Evolutionary conservation across 2,797 vertebrate species (phyloP), one percentile per base, ranked within the genome.

Genomic region (Todus mexicanus): DNA sequence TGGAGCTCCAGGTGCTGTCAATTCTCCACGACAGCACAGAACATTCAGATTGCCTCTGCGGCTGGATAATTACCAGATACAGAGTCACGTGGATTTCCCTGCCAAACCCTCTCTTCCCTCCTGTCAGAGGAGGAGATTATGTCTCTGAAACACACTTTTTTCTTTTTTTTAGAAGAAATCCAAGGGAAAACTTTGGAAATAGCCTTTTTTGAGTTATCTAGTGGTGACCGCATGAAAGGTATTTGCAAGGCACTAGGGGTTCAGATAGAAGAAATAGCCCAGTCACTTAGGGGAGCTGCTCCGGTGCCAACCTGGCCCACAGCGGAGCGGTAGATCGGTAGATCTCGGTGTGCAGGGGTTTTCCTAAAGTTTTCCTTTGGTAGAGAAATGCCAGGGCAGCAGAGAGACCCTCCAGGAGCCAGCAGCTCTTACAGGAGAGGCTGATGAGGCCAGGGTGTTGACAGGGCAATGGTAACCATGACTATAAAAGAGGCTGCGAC

Each of bases 51-150:
- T 84, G 85, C 60, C 66, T 94, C 68, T 92, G 81, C 60, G 83
- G 84, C 73, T 90, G 87, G 76, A 93, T 90, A 96, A 97, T 96
- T 96, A 96, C 96, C 87, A 97, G 72, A 79, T 92, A 91, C 40
- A 18, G 86, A 88, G 59, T 74, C 94, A 96, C 74, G 17, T 92
- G 93, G 91, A 65, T 45, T 88, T 94, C 60, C 84, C 72, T 87
- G 72, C 5, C 4, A 90, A 93, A 81, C 76, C 29, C 53, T 90
- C 33, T 76, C 85, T 94, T 43, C 29, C 48, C 68, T 92, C 50
- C 89, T 94, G 92, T 92, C 75, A 83, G 61, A 82, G 27, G 65
- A 93, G 57, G 75, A 94, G 75, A 93, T 83, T 75, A 53, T 68
- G 79, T 95, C 90, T 93, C 69, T 69, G 79, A 91, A 94, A 90